These are phyloP conservation scores for Zalophus californianus DNA, from an alignment of 2,797 vertebrate genomes.

Conservation along the genomic window DNA sequence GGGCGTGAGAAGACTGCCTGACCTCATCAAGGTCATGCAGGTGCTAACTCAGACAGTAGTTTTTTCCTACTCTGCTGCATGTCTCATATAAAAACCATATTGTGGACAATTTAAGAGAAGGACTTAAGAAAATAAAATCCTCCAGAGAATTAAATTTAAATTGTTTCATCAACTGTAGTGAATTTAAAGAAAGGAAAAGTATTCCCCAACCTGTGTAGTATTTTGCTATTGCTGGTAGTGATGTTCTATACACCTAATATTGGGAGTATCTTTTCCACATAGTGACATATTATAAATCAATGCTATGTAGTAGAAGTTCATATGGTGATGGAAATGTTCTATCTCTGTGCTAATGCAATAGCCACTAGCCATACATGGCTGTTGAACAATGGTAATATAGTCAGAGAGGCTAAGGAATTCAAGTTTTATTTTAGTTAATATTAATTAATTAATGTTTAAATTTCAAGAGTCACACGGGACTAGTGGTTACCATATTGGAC, in stretches of 20 bases:
- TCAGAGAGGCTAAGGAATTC: background rate
- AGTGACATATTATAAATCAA: slow-evolving; percentile 29
- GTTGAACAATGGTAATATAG: background rate
- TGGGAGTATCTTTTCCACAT: background rate
- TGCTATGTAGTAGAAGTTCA: background rate
- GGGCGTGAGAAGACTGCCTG: background rate
- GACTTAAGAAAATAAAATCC: slow-evolving; percentile 54
- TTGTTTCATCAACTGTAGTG: slow-evolving; percentile 36
- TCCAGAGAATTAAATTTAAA: slow-evolving; percentile 39
- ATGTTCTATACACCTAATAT: background rate
- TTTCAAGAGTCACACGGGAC: background rate
- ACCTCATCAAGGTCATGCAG: slow-evolving; percentile 49
- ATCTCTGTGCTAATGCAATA: background rate
- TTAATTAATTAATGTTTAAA: slow-evolving; percentile 14
- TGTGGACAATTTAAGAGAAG: background rate
- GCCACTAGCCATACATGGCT: background rate
- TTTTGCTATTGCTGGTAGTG: slow-evolving; percentile 29
- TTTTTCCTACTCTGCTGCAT: background rate
- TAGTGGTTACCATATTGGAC: background rate
- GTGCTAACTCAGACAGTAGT: background rate
- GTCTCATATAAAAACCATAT: slow-evolving; percentile 13
- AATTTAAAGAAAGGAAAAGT: slow-evolving; percentile 46
- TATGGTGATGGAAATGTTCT: background rate
- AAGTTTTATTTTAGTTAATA: background rate
- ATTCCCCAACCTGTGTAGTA: background rate